These are phyloP conservation scores for Clarias batrachus DNA, from an alignment of 2,113 vertebrate species.

Conservation along the genomic window DNA sequence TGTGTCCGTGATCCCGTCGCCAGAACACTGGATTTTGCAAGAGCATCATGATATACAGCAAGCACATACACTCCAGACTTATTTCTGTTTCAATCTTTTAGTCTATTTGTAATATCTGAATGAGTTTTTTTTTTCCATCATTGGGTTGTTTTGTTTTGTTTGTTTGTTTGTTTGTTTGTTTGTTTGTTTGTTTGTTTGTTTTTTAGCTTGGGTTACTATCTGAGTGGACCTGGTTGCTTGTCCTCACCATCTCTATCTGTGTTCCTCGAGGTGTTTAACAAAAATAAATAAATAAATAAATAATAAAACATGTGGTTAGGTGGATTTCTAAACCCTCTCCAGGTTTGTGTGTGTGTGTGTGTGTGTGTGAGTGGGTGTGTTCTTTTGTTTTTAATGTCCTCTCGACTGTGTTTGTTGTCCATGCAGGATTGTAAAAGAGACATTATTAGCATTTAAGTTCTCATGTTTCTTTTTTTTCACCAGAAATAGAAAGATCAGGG, in stretches of 20 bases:
- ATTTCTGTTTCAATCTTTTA: too few relatives aligned
- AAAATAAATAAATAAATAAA: too few relatives aligned
- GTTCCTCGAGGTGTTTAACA: too few relatives aligned
- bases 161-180: too few relatives aligned
- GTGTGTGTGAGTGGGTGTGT: not conserved
- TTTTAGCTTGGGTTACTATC: not conserved
- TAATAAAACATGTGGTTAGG: not conserved
- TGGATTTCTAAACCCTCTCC: not conserved
- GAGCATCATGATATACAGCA: not conserved
- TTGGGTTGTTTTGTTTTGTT: too few relatives aligned
- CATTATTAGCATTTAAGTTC: conserved; percentile 19
- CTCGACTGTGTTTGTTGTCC: not conserved
- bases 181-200: too few relatives aligned
- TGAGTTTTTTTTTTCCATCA: too few relatives aligned
- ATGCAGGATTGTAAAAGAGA: not conserved
- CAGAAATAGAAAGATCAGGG: not conserved
- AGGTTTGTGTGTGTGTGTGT: not conserved
- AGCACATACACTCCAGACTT: too few relatives aligned
- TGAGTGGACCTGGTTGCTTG: not conserved
- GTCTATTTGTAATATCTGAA: too few relatives aligned
- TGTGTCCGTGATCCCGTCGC: too few relatives aligned
- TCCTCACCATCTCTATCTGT: not conserved
- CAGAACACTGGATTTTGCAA: too few relatives aligned
- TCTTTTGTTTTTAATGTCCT: not conserved
- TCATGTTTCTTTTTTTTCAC: conserved; percentile 48